Evolutionary conservation across 2,797 vertebrate genomes (phyloP).

Genomic region (Pipistrellus kuhlii): DNA sequence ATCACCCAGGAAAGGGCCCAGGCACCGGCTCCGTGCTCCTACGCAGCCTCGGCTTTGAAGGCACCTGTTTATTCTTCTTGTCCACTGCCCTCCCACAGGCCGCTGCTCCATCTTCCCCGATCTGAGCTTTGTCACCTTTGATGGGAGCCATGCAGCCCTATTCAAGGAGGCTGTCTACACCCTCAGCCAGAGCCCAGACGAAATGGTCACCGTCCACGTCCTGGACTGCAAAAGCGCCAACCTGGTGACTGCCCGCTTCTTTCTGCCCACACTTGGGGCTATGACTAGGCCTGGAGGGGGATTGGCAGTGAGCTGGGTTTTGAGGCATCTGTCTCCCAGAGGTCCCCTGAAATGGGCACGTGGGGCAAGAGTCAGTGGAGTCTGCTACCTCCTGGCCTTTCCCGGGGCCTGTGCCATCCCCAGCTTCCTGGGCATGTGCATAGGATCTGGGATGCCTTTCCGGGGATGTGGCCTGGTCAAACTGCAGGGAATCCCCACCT

Average conservation of each 20-base stretch:
- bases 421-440: not conserved
- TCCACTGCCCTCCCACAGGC: constrained; percentile 86
- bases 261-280: not conserved
- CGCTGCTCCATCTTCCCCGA: constrained; percentile 97
- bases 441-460: not conserved
- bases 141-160: constrained; percentile 93
- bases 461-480: not conserved
- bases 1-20: not conserved
- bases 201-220: constrained; percentile 92
- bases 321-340: not conserved
- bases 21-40: not conserved
- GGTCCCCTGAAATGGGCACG: not conserved
- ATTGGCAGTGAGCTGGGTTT: not conserved
- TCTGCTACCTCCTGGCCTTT: not conserved
- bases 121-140: constrained; percentile 95
- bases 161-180: constrained; percentile 96
- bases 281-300: not conserved
- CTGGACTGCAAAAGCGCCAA: constrained; percentile 91
- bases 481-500: not conserved
- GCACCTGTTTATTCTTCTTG: not conserved
- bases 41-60: not conserved
- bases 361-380: not conserved
- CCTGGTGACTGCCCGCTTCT: constrained; percentile 87
- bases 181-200: constrained; percentile 91
- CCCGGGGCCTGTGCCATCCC: not conserved